phyloP scores from a whole-genome alignment of 2,113 vertebrate species.

The Bubo blakistoni region DNA sequence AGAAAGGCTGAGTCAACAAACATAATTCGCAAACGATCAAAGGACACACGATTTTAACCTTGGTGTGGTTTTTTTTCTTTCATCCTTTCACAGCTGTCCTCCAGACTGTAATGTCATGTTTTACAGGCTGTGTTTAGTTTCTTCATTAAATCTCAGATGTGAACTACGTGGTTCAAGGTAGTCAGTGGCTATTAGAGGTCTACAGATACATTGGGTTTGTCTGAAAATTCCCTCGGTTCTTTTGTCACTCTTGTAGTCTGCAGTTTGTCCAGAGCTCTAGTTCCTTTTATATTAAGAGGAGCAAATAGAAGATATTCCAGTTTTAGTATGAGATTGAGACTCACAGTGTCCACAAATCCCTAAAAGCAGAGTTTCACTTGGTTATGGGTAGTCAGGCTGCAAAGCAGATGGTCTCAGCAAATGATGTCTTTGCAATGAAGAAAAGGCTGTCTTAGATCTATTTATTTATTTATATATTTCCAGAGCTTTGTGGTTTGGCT shows the following conservation, averaged over 20 bases:
- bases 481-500: neutral
- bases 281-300: neutral
- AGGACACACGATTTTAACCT: slow-evolving; percentile 35
- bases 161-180: neutral
- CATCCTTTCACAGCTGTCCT: neutral
- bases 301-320: neutral
- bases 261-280: neutral
- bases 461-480: neutral
- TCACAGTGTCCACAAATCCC: neutral
- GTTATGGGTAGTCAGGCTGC: neutral
- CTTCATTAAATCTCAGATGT: neutral
- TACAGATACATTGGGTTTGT: neutral
- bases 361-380: neutral
- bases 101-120: neutral
- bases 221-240: neutral
- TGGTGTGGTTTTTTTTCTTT: neutral
- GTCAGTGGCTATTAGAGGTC: neutral
- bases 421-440: neutral
- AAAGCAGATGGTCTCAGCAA: neutral
- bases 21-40: neutral
- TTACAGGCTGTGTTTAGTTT: neutral
- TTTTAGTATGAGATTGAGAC: neutral
- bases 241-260: neutral
- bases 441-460: neutral
- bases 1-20: slow-evolving; percentile 63